Evolutionary conservation across 2,113 vertebrate genomes (phyloP), one percentile per base, ranked within the genome.

Genomic region (Archilochus colubris): DNA sequence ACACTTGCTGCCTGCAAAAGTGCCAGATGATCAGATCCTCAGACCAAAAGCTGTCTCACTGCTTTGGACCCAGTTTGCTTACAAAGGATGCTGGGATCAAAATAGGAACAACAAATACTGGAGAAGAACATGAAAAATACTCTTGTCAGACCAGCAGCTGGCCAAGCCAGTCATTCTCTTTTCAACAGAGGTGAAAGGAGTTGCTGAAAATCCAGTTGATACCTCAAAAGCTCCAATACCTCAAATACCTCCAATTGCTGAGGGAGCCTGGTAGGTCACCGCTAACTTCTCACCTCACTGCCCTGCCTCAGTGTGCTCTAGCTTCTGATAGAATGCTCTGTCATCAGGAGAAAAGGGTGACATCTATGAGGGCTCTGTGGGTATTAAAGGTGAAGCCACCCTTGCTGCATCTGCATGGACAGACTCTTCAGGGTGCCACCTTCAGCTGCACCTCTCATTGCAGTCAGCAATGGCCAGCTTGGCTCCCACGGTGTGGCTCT

Each of bases 401-500:
- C n/a, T 69, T 69, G 30, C 38, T 66, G 21, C 46, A 43, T 22
- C n/a, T 63, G 28, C 24, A 21, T 11, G 28, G 58, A 70, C 21
- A 66, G 8, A 10, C 13, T 91, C 18, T 43, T 13, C 18, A 25
- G 30, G 22, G 12, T 38, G 61, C 18, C 0, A 1, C 36, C 58
- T 85, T 25, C 38, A 61, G n/a, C 33, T 55, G 38, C 10, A 27
- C 46, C 7, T 81, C 46, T 77, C 2, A 1, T 12, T 30, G 14
- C 63, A 84, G 40, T 66, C 69, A 76, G 58, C 12, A 72, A 67
- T 38, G 36, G 31, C 27, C 53, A 51, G 27, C 28, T 40, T 89
- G 25, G 16, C 14, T 84, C 33, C 25, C 0, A 0, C 51, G 22
- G 62, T 3, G 4, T 30, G 18, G 46, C 16, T 0, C 1, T n/a